Evolutionary conservation across 2,888 invertebrate genomes (phyloP).

Genomic region (Philereme transversata): DNA sequence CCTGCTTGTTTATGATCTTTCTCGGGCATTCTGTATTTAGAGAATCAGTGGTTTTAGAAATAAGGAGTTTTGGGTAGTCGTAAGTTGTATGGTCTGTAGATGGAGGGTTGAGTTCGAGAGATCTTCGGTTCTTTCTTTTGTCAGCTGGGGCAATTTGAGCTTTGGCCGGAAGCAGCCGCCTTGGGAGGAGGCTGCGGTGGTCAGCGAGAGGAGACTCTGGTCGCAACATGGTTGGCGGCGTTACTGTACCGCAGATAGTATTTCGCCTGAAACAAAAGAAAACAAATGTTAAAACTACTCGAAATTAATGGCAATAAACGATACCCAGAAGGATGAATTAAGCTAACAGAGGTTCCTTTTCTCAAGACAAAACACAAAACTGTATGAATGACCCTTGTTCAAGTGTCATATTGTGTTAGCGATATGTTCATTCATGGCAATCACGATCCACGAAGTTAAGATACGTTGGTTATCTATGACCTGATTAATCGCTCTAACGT

Average conservation of each 20-base stretch:
- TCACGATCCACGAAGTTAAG: background rate
- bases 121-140: conserved; percentile 75
- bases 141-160: conserved; percentile 77
- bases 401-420: background rate
- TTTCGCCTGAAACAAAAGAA: conserved; percentile 70
- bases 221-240: conserved; percentile 77
- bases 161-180: conserved; percentile 75
- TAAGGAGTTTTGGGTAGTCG: conserved; percentile 77
- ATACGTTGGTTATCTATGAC: background rate
- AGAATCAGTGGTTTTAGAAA: conserved; percentile 79
- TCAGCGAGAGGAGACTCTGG: conserved; percentile 83
- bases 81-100: conserved; percentile 66
- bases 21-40: conserved; percentile 77
- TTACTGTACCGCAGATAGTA: conserved; percentile 60
- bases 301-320: too few relatives aligned
- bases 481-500: background rate
- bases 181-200: conserved; percentile 78
- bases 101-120: conserved; percentile 77
- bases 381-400: background rate
- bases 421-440: background rate
- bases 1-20: conserved; percentile 74
- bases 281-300: too few relatives aligned
- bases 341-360: too few relatives aligned
- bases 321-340: too few relatives aligned
- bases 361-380: too few relatives aligned